Conservation (phyloP, 37 sponge, comb jelly and placozoan genomes). For the Aplysina aerophoba region DNA sequence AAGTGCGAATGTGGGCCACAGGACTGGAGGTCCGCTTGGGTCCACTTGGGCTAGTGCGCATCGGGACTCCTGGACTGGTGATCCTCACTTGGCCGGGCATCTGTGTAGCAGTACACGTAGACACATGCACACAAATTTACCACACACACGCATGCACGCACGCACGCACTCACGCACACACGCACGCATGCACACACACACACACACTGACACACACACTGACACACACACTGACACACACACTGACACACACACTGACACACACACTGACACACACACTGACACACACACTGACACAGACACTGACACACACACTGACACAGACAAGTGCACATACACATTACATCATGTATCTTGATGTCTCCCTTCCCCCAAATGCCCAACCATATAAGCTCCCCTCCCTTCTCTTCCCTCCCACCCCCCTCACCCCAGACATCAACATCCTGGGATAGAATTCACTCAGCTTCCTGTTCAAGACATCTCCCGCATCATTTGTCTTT, state of each 20-base stretch:
- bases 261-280: background rate
- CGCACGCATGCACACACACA: background rate
- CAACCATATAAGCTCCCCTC: too few species aligned
- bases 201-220: background rate
- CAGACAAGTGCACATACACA: too few species aligned
- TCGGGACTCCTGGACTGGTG: too few species aligned
- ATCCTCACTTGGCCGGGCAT: too few species aligned
- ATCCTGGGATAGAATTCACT: slow-evolving; percentile 55
- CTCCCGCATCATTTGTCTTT: background rate
- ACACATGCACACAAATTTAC: slow-evolving; percentile 29
- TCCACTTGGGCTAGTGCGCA: too few species aligned
- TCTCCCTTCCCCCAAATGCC: too few species aligned
- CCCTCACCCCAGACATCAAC: background rate
- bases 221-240: background rate
- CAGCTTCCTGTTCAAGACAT: slow-evolving; percentile 37
- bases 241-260: background rate
- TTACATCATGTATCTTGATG: too few species aligned
- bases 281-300: too few species aligned
- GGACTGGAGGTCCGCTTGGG: too few species aligned
- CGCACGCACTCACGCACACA: background rate
- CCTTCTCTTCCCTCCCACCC: background rate
- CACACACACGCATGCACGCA: slow-evolving; percentile 18
- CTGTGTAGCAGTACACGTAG: background rate
- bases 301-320: too few species aligned
- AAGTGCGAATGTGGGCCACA: background rate